phyloP scores from a whole-genome alignment of 2,113 vertebrate genomes.

The Tonatia bakeri region DNA sequence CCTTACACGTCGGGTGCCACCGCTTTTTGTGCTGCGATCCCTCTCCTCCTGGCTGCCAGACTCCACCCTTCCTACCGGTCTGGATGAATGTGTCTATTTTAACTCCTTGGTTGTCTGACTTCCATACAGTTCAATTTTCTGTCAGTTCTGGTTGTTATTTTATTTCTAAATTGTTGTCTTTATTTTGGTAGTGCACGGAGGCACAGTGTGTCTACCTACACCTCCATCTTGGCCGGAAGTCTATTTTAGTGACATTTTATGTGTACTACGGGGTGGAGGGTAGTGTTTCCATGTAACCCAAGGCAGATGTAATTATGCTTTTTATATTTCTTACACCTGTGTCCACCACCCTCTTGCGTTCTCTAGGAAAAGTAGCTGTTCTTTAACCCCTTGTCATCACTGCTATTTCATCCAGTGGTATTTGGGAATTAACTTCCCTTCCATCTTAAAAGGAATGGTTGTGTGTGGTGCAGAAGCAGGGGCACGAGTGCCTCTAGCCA shows the following conservation, averaged over 20 bases:
- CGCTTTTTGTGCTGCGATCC: too few relatives aligned
- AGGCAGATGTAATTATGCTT: not conserved
- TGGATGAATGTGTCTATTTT: too few relatives aligned
- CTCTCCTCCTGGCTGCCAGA: too few relatives aligned
- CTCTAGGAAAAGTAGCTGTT: not conserved
- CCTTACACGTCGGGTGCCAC: too few relatives aligned
- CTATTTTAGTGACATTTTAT: not conserved
- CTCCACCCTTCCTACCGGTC: too few relatives aligned
- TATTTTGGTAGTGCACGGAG: too few relatives aligned
- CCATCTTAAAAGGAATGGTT: not conserved
- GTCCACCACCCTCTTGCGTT: not conserved
- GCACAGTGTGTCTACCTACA: too few relatives aligned
- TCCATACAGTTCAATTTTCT: too few relatives aligned
- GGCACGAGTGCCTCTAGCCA: not conserved
- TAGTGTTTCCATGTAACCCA: not conserved
- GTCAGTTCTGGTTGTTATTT: too few relatives aligned
- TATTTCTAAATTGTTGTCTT: too few relatives aligned
- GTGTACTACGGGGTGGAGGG: not conserved
- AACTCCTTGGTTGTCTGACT: too few relatives aligned
- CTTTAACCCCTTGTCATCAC: not conserved
- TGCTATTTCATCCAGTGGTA: not conserved
- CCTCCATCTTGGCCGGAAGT: too few relatives aligned
- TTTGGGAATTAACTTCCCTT: not conserved
- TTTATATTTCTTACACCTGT: not conserved
- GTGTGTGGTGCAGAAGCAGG: not conserved